phyloP scores from a whole-genome alignment of 2,797 vertebrate genomes.

The Rhadinocentrus ornatus region DNA sequence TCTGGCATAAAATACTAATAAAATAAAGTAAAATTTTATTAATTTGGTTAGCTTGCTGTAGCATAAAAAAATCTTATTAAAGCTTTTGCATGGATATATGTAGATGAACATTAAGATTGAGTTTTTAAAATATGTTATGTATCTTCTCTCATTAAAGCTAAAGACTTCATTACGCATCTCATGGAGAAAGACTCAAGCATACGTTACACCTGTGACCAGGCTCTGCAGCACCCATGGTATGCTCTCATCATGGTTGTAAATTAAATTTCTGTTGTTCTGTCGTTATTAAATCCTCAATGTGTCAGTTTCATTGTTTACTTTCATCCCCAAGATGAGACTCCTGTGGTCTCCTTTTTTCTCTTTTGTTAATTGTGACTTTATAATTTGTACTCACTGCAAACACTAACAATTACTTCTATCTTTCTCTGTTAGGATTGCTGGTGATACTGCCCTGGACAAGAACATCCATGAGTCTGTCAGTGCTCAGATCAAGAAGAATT shows the following conservation, averaged over 20 bases:
- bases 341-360: neutral
- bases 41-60: no score
- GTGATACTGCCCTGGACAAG: conserved; percentile 95
- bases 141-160: conserved; percentile 80
- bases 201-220: conserved; percentile 95
- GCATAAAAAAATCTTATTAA: neutral
- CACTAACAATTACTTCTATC: conserved; percentile 1
- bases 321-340: neutral
- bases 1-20: no score
- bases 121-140: neutral
- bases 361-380: neutral
- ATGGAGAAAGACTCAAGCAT: conserved; percentile 92
- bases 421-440: conserved; percentile 88
- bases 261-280: neutral
- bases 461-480: conserved; percentile 99
- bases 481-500: conserved; percentile 98
- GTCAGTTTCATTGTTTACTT: neutral
- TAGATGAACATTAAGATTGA: neutral
- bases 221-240: conserved; percentile 90
- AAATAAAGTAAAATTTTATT: no score
- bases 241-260: neutral
- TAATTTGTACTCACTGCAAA: neutral
- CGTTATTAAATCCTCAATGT: neutral
- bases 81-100: no score
- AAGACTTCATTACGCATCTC: conserved; percentile 95